Evolutionary conservation across 2,888 invertebrate species (phyloP), one percentile per base, ranked within the genome.

Genomic region (Opisthograptis luteolata): DNA sequence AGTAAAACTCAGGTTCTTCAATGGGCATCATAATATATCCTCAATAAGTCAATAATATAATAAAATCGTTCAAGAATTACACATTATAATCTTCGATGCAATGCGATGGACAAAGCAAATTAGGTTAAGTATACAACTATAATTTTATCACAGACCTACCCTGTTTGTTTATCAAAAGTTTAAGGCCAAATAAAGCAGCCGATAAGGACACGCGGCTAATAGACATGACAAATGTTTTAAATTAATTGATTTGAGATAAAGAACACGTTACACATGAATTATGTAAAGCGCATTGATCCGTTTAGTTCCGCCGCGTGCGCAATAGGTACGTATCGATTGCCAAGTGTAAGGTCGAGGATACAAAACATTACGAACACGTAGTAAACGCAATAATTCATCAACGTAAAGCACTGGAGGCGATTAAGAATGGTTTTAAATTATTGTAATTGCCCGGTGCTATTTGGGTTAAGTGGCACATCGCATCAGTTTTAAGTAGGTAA

Each of bases 241-340:
- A 52, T 45, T 58, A 60, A 66, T 56, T 60, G 55, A 54, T 49
- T 19, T 39, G 25, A 56, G 45, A 58, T 54, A 56, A 59, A 36
- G 32, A 45, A 43, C 30, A 32, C 15, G 36, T 46, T 25, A 46
- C 46, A 53, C 39, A 53, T 47, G 58, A 50, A 54, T 69, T 63
- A 67, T 58, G 47, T 66, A 69, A 66, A 54, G 55, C 60, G 58
- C 66, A 69, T 66, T 66, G 70, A 70, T 72, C 61, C 67, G 64
- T 67, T 58, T 58, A 62, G 48, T 63, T 62, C 59, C 62, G 53
- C 60, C 52, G 64, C 60, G 72, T 70, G 68, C 68, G 67, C 56
- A 70, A 69, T 62, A 40, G 58, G 60, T 69, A 40, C 59, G 60
- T 69, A 72, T 69, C 59, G 61, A 73, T 68, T 68, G 63, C 62